Evolutionary conservation across 2,797 vertebrate species (phyloP), one percentile per base, ranked within the genome.

Genomic region (Hoplostethus atlanticus): DNA sequence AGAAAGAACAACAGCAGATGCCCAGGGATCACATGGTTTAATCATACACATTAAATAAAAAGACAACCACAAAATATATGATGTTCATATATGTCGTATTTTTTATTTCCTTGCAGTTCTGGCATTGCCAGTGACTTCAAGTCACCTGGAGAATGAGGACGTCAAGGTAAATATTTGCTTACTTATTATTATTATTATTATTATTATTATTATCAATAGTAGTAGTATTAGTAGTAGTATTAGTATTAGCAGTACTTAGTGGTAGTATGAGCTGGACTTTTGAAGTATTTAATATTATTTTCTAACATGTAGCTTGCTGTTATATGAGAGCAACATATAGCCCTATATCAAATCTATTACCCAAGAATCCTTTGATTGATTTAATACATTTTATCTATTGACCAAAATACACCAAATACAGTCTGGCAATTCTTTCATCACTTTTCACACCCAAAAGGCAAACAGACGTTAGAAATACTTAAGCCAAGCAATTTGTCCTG

Each of bases 121-220:
- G 66, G 90, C 93, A 70, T 82, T 92, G 85, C 95, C 95, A 50
- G 82, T 93, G 86, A 89, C 91, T 73, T 79, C 84, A 21, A 74
- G 89, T 92, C 88, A 87, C 85, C 85, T 89, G 89, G 93, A 94
- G 76, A 88, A 89, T 83, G 91, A 92, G 13, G 94, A 95, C 73
- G 88, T 92, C 17, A 76, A 94, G 93, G 94, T 95, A 91, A 85
- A 63, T 28, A 56, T 25, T 50, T 30, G 10, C 40, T 42, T 42
- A 12, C 1, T 25, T 0, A 9, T 10, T 12, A 21, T n/a, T 38
- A 2, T 0, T 17, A 15, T 7, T 2, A 17, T 47, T 47, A 11
- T 9, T n/a, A 12, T 6, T 54, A 28, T 30, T 52, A 59, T 3
- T 47, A 16, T 30, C 53, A 51, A 48, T 15, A 17, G 10, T 15